Conservation (phyloP, 2,113 vertebrate genomes). For the Petrocephalus microphthalmus region DNA sequence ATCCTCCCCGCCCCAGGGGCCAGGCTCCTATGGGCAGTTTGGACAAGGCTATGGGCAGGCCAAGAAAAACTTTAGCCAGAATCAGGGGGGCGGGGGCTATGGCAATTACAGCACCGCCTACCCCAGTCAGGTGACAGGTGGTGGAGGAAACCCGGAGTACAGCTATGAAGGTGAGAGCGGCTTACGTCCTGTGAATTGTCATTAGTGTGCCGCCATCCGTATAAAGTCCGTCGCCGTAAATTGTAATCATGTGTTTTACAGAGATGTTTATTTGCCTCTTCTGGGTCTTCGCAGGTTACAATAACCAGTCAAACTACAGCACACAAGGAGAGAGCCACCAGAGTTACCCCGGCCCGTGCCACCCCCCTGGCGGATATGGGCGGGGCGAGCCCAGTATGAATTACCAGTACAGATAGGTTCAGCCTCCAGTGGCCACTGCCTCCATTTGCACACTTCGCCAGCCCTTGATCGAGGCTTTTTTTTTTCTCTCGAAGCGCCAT, state of each 20-base stretch:
- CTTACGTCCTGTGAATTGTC: background rate
- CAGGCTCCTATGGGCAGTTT: conserved; percentile 70
- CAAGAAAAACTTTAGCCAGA: conserved; percentile 72
- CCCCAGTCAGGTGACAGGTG: conserved; percentile 68
- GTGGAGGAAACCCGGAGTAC: conserved; percentile 60
- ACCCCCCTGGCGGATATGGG: conserved; percentile 59
- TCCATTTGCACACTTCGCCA: conserved; percentile 19
- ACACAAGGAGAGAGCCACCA: conserved; percentile 65
- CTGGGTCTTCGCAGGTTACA: conserved; percentile 64
- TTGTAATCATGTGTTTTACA: background rate
- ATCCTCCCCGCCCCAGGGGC: conserved; percentile 56
- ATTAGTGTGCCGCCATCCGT: background rate
- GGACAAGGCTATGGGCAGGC: conserved; percentile 59
- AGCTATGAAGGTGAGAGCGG: conserved; percentile 56
- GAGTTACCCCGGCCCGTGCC: conserved; percentile 70
- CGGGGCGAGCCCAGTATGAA: conserved; percentile 78
- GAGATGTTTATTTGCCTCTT: background rate
- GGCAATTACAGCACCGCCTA: conserved; percentile 80
- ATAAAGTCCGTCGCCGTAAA: background rate
- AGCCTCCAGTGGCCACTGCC: background rate
- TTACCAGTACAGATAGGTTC: conserved; percentile 92
- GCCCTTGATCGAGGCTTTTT: conserved; percentile 25
- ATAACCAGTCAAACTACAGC: conserved; percentile 74
- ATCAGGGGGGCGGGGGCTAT: conserved; percentile 58
- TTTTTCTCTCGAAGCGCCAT: conserved; percentile 36